phyloP scores from a whole-genome alignment of 2,113 vertebrate species.

The Eira barbara region DNA sequence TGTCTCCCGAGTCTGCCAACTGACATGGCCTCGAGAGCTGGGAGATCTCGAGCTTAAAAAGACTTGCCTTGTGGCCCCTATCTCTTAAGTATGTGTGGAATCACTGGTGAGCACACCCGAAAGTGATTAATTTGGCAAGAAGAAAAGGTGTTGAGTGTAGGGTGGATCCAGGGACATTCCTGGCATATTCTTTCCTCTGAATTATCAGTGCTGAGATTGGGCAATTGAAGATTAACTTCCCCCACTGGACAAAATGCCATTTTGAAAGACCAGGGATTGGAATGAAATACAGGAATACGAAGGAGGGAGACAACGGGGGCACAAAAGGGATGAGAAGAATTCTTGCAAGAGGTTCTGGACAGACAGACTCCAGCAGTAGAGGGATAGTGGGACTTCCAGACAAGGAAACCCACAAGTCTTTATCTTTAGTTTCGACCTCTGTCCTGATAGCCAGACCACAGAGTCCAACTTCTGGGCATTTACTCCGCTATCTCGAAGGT shows the following conservation, averaged over 20 bases:
- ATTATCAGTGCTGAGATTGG: not conserved
- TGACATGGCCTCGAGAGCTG: not conserved
- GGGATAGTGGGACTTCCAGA: not conserved
- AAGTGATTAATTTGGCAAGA: not conserved
- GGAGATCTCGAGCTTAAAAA: not conserved
- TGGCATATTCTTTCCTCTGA: conserved; percentile 1
- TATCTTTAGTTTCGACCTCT: not conserved
- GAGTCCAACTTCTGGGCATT: not conserved
- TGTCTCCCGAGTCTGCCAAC: not conserved
- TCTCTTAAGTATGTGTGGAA: not conserved
- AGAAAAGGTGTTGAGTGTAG: not conserved
- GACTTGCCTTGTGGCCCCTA: not conserved
- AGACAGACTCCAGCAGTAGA: not conserved
- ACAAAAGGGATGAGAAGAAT: not conserved
- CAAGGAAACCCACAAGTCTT: not conserved
- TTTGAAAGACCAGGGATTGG: not conserved
- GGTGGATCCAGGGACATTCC: not conserved
- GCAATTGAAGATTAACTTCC: not conserved
- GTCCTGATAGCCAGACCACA: not conserved
- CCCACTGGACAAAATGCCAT: not conserved
- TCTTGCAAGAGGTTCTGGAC: not conserved
- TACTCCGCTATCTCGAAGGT: not conserved
- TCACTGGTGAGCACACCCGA: not conserved
- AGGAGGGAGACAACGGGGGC: not conserved
- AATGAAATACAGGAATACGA: not conserved